These are phyloP conservation scores for Noctuana brunneofusca DNA, from an alignment of 2,888 invertebrate species.

Conservation along the genomic window DNA sequence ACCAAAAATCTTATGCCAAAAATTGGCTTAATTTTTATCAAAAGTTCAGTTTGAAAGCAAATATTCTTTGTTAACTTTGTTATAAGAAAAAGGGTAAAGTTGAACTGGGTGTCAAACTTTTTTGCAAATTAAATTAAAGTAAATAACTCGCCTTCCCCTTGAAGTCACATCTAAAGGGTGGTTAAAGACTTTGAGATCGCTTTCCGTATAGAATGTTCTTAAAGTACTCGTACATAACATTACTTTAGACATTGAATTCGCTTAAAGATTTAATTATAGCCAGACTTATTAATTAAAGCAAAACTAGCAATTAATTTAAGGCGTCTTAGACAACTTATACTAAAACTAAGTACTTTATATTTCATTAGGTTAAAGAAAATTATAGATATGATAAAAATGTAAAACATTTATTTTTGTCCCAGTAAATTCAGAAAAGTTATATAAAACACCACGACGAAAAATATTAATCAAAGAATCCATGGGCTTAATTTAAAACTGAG, in stretches of 20 bases:
- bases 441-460: slow-evolving; percentile 44
- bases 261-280: neutral
- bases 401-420: slow-evolving; percentile 37
- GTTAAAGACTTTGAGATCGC: slow-evolving; percentile 20
- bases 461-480: slow-evolving; percentile 55
- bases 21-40: slow-evolving; percentile 7
- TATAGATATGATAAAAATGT: neutral
- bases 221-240: slow-evolving; percentile 5
- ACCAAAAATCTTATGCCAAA: slow-evolving; percentile 6
- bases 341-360: too few relatives aligned
- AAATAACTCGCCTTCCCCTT: slow-evolving; percentile 28
- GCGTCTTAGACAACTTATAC: too few relatives aligned
- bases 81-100: slow-evolving; percentile 24
- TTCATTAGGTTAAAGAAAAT: neutral
- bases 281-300: neutral
- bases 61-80: slow-evolving; percentile 32
- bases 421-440: too few relatives aligned
- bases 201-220: slow-evolving; percentile 42
- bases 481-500: slow-evolving; percentile 60
- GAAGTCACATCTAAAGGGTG: slow-evolving; percentile 18
- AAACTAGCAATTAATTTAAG: too few relatives aligned
- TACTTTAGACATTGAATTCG: neutral
- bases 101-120: slow-evolving; percentile 17
- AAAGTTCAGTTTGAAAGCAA: slow-evolving; percentile 24
- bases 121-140: slow-evolving; percentile 34